Conservation (phyloP, 2,797 vertebrate species). For the Anas bernieri region DNA sequence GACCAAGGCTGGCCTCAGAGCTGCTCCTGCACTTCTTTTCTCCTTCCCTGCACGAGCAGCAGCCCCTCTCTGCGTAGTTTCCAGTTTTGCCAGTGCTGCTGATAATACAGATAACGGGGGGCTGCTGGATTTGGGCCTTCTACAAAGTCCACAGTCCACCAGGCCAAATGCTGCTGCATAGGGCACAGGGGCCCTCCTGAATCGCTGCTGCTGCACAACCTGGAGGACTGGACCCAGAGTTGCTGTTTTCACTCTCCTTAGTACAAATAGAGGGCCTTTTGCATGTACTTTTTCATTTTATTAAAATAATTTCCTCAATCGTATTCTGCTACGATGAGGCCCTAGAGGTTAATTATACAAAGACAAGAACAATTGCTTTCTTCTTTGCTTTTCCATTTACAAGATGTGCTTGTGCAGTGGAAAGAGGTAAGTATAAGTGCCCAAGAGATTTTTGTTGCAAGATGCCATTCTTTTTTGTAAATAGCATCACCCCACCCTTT, state of each 20-base stretch:
- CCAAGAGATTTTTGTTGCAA: not conserved
- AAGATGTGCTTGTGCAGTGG: not conserved
- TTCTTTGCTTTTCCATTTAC: not conserved
- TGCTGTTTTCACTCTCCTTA: not conserved
- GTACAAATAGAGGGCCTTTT: not conserved
- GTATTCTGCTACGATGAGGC: not conserved
- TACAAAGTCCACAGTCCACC: accelerated
- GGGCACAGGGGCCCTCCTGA: accelerated
- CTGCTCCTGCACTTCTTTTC: not conserved
- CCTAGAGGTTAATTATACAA: not conserved
- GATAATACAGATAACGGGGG: too few relatives aligned
- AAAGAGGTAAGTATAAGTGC: not conserved
- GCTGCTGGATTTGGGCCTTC: not conserved
- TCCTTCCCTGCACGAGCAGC: not conserved
- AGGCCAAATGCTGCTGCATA: accelerated
- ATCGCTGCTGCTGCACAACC: not conserved
- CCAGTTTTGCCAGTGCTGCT: not conserved
- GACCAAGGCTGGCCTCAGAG: not conserved
- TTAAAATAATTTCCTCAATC: not conserved
- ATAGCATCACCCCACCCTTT: not conserved
- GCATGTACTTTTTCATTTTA: not conserved
- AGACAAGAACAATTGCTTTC: not conserved
- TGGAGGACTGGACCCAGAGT: not conserved
- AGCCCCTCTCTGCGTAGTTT: not conserved
- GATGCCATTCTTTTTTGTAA: not conserved